Evolutionary conservation across 2,888 invertebrate species (phyloP), one percentile per base, ranked within the genome.

Genomic region (Drepanosiphum platanoidis): DNA sequence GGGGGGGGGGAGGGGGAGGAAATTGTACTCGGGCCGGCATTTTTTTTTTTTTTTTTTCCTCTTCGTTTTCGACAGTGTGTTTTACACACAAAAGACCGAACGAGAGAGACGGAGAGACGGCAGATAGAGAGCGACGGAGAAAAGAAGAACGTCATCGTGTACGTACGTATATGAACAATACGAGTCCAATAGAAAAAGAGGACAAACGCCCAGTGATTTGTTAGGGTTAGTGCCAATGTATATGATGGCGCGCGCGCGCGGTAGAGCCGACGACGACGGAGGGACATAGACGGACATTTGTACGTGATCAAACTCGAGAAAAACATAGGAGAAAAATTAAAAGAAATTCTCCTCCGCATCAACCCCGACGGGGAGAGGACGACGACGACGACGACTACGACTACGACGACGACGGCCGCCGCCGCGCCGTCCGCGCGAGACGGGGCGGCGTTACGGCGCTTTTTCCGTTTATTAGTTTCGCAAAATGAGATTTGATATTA

Each of bases 401-500:
- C 15, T 30, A 72, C 32, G 72, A 64, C 46, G 36, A 18, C 32
- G 52, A 11, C 18, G 68, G 68, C 68, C 34, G 8, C 34, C 9
- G 46, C 79, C 39, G 32, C 42, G n/a, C n/a, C n/a, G n/a, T n/a
- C n/a, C n/a, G n/a, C n/a, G n/a, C n/a, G n/a, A n/a, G n/a, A n/a
- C 68, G 64, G 30, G 30, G 27, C 11, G 30, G 27, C 30, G 72
- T 36, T 34, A n/a, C 22, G n/a, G 68, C 46, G 64, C 61, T 68
- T 61, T 64, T 9, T 46, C 75, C 75, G 74, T 75, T 84, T 84
- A 84, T 84, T 84, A 84, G 75, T 84, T 84, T 66, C 52, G 66
- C 52, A 75, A 81, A 83, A 83, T 83, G 82, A 83, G 82, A 83
- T 83, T 83, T 83, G 74, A 83, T 83, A 80, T 75, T 84, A 34